A percentile compares a stretch with the other conserved stretches of the same genome.
phyloP scores from a whole-genome alignment of 2,113 vertebrate genomes.

The Otolemur garnettii region DNA sequence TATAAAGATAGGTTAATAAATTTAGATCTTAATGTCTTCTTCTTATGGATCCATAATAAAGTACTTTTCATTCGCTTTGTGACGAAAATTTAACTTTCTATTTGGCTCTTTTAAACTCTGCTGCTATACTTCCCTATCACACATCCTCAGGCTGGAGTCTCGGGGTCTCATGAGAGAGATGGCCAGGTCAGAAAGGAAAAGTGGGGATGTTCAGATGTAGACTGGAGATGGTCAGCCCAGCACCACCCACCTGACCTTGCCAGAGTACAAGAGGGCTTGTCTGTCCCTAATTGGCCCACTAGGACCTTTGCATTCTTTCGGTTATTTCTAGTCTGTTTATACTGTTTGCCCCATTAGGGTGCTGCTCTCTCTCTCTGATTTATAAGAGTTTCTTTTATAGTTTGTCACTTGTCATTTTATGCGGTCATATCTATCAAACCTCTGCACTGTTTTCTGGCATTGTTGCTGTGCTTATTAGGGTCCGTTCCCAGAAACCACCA shows the following conservation, averaged over 20 bases:
- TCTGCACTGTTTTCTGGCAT: neutral
- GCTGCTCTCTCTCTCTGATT: neutral
- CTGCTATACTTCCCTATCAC: neutral
- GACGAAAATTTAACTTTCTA: neutral
- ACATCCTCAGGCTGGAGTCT: neutral
- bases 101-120: neutral
- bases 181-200: neutral
- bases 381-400: neutral
- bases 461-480: neutral
- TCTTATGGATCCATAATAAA: neutral
- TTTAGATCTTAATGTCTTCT: neutral
- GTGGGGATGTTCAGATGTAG: neutral
- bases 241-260: neutral
- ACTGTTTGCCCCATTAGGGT: neutral
- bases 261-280: neutral
- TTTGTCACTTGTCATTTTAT: neutral
- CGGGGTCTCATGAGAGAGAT: neutral
- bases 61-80: neutral
- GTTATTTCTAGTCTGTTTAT: neutral
- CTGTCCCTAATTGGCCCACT: neutral
- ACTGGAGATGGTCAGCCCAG: neutral
- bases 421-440: neutral
- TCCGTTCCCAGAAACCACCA: neutral
- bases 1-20: neutral
- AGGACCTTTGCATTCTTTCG: neutral